Evolutionary conservation across 1,140 invertebrate species (phyloP), one percentile per base, ranked within the genome.

Genomic region (Ips typographus): DNA sequence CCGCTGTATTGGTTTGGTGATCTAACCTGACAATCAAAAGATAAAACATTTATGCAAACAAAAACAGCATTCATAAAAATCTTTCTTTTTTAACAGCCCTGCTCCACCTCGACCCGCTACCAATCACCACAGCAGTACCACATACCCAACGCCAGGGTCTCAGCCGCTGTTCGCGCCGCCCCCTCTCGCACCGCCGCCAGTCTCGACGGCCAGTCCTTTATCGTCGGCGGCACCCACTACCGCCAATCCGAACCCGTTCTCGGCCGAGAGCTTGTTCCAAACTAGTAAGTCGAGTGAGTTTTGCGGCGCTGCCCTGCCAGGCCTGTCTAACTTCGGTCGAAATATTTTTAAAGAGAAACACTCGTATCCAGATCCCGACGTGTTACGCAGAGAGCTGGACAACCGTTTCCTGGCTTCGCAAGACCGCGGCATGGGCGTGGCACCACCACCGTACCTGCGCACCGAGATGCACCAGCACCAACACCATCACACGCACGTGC

Each of bases 381-480:
- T 97, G 76, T 81, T 98, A 65, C 87, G 94, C 68, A 88, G 94
- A 77, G 95, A 98, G 82, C 83, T 98, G 72, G 95, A 97, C 84
- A 93, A 88, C 73, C 86, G 95, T 75, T 96, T 97, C 82, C 83
- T 98, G 73, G 91, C 89, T 6, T 88, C 89, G 3, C 88, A 90
- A 75, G 89, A 91, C 73, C 83, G 88, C 65, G 83, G 83, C 39
- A 70, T 75, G 70, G 84, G 84, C 41, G 78, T 79, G 4, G 77
- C 73, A 71, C 81, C 85, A 53, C 85, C 88, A 42, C 88, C 90
- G 36, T 94, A 90, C 79, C 83, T 92, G 72, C 86, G 93, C 72
- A 91, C 90, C 6, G 92, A 94, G 81, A 90, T 94, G 87, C 93
- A 94, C 81, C 93, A 94, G 82, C 93, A 94, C 84, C 92, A 94